A percentile compares a stretch with the other conserved stretches of the same genome.
phyloP scores from a whole-genome alignment of 2,797 vertebrate genomes.

The Zenarchopterus dispar region DNA sequence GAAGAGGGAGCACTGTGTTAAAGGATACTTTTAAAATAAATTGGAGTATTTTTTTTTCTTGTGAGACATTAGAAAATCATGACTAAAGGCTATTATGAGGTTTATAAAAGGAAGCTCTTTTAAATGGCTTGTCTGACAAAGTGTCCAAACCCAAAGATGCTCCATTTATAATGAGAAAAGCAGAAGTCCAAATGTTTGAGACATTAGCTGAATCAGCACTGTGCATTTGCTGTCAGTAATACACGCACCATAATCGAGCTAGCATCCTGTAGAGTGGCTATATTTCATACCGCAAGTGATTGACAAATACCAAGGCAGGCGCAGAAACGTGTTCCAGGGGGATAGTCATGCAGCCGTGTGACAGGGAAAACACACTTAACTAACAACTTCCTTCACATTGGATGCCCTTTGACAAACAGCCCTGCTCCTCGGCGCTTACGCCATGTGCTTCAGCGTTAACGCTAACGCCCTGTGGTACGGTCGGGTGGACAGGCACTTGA shows the following conservation, averaged over 20 bases:
- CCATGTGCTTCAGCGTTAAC: conserved; percentile 80
- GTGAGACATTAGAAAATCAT: no score
- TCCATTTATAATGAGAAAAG: neutral
- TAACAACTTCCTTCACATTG: conserved; percentile 82
- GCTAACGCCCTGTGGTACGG: conserved; percentile 78
- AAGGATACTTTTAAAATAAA: no score
- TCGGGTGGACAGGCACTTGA: conserved; percentile 86
- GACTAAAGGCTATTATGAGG: no score
- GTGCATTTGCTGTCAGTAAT: neutral
- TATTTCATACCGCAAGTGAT: conserved; percentile 7
- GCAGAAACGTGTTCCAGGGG: conserved; percentile 58
- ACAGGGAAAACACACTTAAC: conserved; percentile 74
- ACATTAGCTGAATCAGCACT: neutral
- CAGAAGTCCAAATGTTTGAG: neutral
- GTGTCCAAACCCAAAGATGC: no score
- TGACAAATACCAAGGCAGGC: conserved; percentile 28
- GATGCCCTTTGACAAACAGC: conserved; percentile 85
- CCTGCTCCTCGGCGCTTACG: conserved; percentile 76
- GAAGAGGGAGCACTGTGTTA: no score
- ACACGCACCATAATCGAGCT: neutral
- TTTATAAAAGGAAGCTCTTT: neutral
- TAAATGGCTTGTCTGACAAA: neutral
- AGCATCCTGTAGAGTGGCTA: neutral
- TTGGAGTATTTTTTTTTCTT: no score
- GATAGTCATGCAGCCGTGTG: conserved; percentile 58